A percentile compares a stretch with the other conserved stretches of the same genome.
Evolutionary conservation across 2,797 vertebrate genomes (phyloP).

Genomic region (Myiothlypis chrysogaster): DNA sequence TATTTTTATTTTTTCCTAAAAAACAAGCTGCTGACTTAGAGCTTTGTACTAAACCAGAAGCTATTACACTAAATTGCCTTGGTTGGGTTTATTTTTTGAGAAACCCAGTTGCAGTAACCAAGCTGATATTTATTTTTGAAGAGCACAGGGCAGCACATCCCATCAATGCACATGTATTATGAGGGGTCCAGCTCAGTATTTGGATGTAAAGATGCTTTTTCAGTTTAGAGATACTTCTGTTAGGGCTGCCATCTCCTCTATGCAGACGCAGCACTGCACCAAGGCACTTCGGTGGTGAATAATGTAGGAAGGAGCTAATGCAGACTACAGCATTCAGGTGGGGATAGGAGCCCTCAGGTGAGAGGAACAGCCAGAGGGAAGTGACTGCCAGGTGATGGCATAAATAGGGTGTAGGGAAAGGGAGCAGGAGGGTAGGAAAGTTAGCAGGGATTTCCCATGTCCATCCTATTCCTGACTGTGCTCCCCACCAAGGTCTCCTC

Average conservation of each 20-base stretch:
- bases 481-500: neutral
- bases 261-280: neutral
- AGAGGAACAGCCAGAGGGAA: neutral
- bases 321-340: neutral
- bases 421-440: neutral
- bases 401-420: neutral
- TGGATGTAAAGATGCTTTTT: neutral
- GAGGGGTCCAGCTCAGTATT: neutral
- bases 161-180: fast-evolving
- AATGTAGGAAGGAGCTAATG: neutral
- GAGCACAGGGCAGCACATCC: neutral
- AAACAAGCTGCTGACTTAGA: neutral
- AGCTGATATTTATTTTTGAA: neutral
- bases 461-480: fast-evolving
- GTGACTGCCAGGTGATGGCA: neutral
- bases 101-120: neutral
- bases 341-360: neutral
- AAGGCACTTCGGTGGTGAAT: neutral
- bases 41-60: neutral
- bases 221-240: neutral
- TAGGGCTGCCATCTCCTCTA: neutral
- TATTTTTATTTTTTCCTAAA: neutral
- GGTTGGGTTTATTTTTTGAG: neutral
- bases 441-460: fast-evolving
- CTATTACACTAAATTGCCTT: neutral